Percentiles rank a stretch among this genome's conserved stretches.
Evolutionary conservation across 2,797 vertebrate genomes (phyloP).

Genomic region (Lophius americanus): DNA sequence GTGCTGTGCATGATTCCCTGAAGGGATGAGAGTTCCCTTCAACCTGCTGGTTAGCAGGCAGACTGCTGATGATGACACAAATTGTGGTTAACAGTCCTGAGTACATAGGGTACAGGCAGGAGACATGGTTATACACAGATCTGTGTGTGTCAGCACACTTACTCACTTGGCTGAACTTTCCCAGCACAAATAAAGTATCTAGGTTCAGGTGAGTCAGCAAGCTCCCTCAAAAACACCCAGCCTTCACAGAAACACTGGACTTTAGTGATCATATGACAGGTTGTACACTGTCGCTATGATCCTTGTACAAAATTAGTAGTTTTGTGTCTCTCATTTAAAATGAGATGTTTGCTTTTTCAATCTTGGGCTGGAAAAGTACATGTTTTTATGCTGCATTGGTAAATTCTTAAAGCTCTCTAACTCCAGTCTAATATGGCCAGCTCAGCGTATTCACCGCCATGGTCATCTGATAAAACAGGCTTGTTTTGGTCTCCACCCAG

Average conservation of each 20-base stretch:
- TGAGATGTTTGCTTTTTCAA: slow-evolving; percentile 72
- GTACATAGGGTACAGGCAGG: slow-evolving; percentile 27
- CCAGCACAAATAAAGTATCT: slow-evolving; percentile 37
- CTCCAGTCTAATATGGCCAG: slow-evolving; percentile 56
- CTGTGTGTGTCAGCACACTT: slow-evolving; percentile 55
- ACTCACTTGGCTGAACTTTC: slow-evolving; percentile 60
- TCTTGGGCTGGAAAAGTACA: slow-evolving; percentile 67
- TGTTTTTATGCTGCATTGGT: slow-evolving; percentile 50
- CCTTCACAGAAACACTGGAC: slow-evolving; percentile 52
- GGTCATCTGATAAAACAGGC: slow-evolving; percentile 75
- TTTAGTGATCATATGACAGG: slow-evolving; percentile 75
- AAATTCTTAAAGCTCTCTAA: slow-evolving; percentile 38
- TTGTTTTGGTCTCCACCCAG: slow-evolving; percentile 79
- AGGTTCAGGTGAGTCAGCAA: slow-evolving; percentile 70
- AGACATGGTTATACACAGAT: slow-evolving; percentile 36
- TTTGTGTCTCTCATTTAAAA: slow-evolving; percentile 66
- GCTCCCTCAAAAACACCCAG: slow-evolving; percentile 63
- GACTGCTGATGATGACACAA: slow-evolving; percentile 51
- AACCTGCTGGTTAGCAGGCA: slow-evolving; percentile 4
- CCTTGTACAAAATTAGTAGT: slow-evolving; percentile 66
- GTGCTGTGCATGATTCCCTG: slow-evolving; percentile 27
- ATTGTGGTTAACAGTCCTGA: slow-evolving; percentile 40
- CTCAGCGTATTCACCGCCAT: slow-evolving; percentile 66
- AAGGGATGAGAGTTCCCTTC: slow-evolving; percentile 36
- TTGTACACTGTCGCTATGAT: slow-evolving; percentile 68